A percentile compares a stretch with the other conserved stretches of the same genome.
Conservation (phyloP, 2,888 invertebrate species). For the Artemia sp. region DNA sequence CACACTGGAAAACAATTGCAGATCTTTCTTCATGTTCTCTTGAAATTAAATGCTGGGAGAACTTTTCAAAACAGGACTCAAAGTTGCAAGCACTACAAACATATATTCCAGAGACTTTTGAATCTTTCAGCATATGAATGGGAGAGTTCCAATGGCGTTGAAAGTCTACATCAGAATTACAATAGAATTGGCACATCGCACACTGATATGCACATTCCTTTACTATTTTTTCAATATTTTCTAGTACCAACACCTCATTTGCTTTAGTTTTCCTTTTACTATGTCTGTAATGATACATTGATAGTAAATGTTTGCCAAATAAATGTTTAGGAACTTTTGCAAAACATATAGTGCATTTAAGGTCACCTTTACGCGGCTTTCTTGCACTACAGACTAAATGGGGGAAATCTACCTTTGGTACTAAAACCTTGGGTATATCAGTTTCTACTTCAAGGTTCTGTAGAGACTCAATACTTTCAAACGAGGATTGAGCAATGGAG, state of each 20-base stretch:
- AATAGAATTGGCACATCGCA: conserved; percentile 63
- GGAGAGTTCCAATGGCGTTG: conserved; percentile 58
- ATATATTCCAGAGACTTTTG: not conserved
- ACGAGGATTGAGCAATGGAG: not conserved
- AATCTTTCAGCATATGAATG: conserved; percentile 40
- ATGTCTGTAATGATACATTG: conserved; percentile 64
- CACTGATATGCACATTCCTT: conserved; percentile 72
- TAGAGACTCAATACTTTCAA: not conserved
- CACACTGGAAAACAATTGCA: conserved; percentile 12
- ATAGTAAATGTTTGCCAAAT: conserved; percentile 68
- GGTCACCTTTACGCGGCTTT: not conserved
- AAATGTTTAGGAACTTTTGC: conserved; percentile 47
- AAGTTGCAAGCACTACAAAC: conserved; percentile 20
- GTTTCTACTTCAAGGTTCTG: not conserved
- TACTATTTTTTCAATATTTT: conserved; percentile 32
- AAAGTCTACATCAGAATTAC: conserved; percentile 47
- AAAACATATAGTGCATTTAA: conserved; percentile 48
- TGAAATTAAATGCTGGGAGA: not conserved
- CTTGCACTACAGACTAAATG: not conserved
- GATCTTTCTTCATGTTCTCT: conserved; percentile 7
- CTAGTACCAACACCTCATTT: conserved; percentile 50
- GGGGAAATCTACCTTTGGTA: not conserved
- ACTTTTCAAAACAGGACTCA: not conserved
- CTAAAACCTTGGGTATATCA: not conserved
- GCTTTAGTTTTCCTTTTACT: conserved; percentile 36